Percentiles rank a stretch among this genome's conserved stretches.
Evolutionary conservation across 2,113 vertebrate genomes (phyloP).

Genomic region (Lepisosteus osseus): DNA sequence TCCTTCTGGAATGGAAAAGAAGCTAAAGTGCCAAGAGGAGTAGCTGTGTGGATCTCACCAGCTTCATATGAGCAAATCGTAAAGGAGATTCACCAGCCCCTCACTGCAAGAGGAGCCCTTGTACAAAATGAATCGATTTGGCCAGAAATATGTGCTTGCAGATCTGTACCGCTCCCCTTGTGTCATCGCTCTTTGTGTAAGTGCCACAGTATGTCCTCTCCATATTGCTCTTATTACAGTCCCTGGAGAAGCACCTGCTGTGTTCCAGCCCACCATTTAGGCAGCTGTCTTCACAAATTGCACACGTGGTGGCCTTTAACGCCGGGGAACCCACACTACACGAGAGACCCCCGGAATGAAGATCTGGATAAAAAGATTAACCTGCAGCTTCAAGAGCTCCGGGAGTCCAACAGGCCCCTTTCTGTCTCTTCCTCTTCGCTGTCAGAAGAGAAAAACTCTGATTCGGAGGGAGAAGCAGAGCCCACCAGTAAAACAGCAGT

Average conservation of each 20-base stretch:
- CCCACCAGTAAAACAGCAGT: constrained; percentile 20
- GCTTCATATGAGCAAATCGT: constrained; percentile 60
- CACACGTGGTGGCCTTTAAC: constrained; percentile 47
- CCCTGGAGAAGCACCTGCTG: constrained; percentile 28
- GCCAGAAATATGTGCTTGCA: constrained; percentile 24
- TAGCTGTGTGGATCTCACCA: constrained; percentile 66
- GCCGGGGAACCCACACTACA: constrained; percentile 23
- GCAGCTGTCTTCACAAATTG: constrained; percentile 24
- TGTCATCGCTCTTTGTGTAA: neutral
- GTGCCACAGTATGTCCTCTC: constrained; percentile 24
- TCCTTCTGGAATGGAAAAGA: constrained; percentile 77
- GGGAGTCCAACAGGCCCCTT: constrained; percentile 26
- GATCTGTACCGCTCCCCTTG: constrained; percentile 11
- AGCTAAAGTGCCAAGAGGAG: constrained; percentile 49
- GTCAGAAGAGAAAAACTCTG: constrained; percentile 37
- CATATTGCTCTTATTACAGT: constrained; percentile 15
- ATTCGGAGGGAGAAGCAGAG: constrained; percentile 25
- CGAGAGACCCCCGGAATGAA: constrained; percentile 24
- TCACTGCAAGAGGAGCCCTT: constrained; percentile 26
- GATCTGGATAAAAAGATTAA: constrained; percentile 30
- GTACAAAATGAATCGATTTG: neutral
- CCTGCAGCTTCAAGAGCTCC: constrained; percentile 41
- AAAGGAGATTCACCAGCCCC: constrained; percentile 53
- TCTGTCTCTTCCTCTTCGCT: constrained; percentile 18
- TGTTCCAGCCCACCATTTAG: constrained; percentile 5